phyloP scores from a whole-genome alignment of 2,888 invertebrate species.

The Idaea aversata region DNA sequence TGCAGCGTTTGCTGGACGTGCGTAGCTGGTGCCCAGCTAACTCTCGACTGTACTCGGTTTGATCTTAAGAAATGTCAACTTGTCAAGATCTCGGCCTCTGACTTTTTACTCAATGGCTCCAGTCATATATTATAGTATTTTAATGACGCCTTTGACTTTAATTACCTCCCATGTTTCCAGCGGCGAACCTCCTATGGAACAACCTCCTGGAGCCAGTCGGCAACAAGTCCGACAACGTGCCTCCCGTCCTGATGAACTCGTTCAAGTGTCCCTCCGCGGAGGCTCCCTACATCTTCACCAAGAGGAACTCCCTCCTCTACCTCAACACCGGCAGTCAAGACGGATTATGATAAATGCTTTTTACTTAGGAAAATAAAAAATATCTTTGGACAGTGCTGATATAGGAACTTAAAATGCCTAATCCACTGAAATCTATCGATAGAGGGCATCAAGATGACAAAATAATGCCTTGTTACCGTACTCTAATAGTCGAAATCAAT shows the following conservation, averaged over 20 bases:
- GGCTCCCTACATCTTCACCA: constrained; percentile 84
- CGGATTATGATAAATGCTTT: constrained; percentile 26
- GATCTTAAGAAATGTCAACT: too few relatives aligned
- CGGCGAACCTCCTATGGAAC: constrained; percentile 87
- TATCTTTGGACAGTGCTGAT: not conserved
- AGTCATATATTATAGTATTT: not conserved
- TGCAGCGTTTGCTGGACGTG: too few relatives aligned
- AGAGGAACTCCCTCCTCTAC: constrained; percentile 69
- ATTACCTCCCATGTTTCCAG: constrained; percentile 55
- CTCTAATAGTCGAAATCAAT: too few relatives aligned
- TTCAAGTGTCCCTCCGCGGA: constrained; percentile 81
- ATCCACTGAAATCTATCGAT: too few relatives aligned
- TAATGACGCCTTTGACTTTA: not conserved
- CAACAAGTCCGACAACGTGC: constrained; percentile 77
- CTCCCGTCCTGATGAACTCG: constrained; percentile 80
- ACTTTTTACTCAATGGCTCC: not conserved
- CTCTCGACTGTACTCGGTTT: too few relatives aligned
- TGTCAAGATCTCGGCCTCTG: not conserved
- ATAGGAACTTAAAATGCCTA: too few relatives aligned
- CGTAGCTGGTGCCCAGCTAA: too few relatives aligned
- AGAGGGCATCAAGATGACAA: too few relatives aligned
- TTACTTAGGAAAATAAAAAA: not conserved
- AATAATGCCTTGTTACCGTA: too few relatives aligned
- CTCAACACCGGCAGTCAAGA: constrained; percentile 56
- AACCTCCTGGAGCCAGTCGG: constrained; percentile 86